phyloP scores from a whole-genome alignment of 1,140 invertebrate genomes.

The Euglossa dilemma region DNA sequence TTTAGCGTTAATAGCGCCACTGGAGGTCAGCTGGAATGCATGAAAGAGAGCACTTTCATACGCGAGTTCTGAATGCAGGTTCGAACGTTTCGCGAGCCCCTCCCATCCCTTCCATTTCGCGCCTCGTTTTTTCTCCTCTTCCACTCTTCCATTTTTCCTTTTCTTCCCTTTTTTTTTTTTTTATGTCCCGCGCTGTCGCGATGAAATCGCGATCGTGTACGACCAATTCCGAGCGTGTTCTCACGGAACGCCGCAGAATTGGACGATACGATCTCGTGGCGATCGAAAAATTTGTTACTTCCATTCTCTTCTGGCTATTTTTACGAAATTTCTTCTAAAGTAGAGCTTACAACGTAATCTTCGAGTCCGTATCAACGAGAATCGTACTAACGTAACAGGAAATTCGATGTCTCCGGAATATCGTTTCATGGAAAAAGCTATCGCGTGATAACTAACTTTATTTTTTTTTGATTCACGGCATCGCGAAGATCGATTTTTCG shows the following conservation, averaged over 20 bases:
- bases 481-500: too few relatives aligned
- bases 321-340: too few relatives aligned
- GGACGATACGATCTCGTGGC: too few relatives aligned
- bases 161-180: not conserved
- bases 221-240: not conserved
- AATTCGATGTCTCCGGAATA: too few relatives aligned
- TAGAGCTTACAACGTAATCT: too few relatives aligned
- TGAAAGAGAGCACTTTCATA: slow-evolving; percentile 43
- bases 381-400: too few relatives aligned
- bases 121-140: not conserved
- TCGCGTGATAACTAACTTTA: too few relatives aligned
- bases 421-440: too few relatives aligned
- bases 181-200: not conserved
- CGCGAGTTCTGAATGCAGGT: slow-evolving; percentile 32
- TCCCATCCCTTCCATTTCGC: slow-evolving; percentile 3
- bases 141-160: not conserved
- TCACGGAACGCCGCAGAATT: not conserved
- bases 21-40: slow-evolving; percentile 27
- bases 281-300: too few relatives aligned
- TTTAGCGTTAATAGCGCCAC: slow-evolving; percentile 45
- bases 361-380: too few relatives aligned
- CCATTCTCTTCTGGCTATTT: too few relatives aligned
- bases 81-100: slow-evolving; percentile 29
- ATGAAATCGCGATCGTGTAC: slow-evolving; percentile 23
- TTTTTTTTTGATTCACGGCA: too few relatives aligned